Percentiles rank a stretch among this genome's conserved stretches.
These are phyloP conservation scores for Semibalanus balanoides DNA, from an alignment of 1,140 invertebrate species.

Conservation along the genomic window DNA sequence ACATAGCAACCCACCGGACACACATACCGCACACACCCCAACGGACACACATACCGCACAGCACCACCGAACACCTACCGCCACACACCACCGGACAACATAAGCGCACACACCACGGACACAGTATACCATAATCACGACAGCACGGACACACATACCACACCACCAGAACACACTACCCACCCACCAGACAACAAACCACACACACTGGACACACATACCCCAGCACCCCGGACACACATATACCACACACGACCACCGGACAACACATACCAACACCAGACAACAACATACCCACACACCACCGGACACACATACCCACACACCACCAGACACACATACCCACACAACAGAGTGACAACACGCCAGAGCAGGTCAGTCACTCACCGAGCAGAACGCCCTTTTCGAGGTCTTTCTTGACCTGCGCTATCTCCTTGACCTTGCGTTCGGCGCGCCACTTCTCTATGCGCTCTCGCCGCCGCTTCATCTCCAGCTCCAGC, in stretches of 20 bases:
- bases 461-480: conserved; percentile 81
- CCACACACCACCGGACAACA: not conserved
- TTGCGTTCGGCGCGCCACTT: conserved; percentile 79
- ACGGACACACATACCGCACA: too few species aligned
- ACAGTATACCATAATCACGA: too few species aligned
- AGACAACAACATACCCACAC: not conserved
- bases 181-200: too few species aligned
- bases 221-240: too few species aligned
- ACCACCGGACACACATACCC: conserved; percentile 2
- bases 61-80: not conserved
- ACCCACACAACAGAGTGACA: not conserved
- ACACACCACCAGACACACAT: conserved; percentile 10
- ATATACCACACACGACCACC: not conserved
- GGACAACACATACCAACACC: not conserved
- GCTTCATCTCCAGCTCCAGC: conserved; percentile 91
- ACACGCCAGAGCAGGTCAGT: conserved; percentile 13
- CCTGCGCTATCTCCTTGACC: conserved; percentile 60
- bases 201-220: too few species aligned
- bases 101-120: too few species aligned
- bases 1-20: not conserved
- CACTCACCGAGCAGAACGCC: conserved; percentile 34
- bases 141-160: conserved; percentile 9
- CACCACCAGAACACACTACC: too few species aligned
- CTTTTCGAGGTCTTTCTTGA: conserved; percentile 53
- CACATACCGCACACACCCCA: too few species aligned